Evolutionary conservation across 2,888 invertebrate genomes (phyloP), one percentile per base, ranked within the genome.

Genomic region (Stenoptilia bipunctidactyla): DNA sequence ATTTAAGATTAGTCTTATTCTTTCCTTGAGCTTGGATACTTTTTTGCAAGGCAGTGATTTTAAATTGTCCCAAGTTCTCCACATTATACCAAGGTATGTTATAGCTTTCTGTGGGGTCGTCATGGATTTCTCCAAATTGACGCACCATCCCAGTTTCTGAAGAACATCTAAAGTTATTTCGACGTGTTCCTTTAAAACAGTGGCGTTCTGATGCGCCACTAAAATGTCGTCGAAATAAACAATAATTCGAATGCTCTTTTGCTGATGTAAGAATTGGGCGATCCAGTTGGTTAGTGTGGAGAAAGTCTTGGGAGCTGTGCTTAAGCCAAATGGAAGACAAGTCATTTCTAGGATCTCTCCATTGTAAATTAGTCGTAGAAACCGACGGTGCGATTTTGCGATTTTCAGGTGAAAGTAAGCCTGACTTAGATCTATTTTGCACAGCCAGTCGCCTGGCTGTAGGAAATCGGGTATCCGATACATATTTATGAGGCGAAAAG

Each of bases 141-240:
- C 37, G 12, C 38, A 13, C 49, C 51, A 51, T 10, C 49, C 48
- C 20, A 49, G 34, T 8, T 33, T 5, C 14, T 33, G 3, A 15
- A 39, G 13, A 2, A 25, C n/a, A 9, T 39, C 6, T 5, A 39
- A 1, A 2, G 35, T 13, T 13, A 13, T 15, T 20, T 10, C 12
- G 1, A 43, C 43, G n/a, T 52, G 46, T 0, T 15, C 8, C 4
- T 15, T 14, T 2, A 48, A 34, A 0, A 12, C 36, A 2, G 12
- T 1, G 1, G 10, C 6, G 30, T 46, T 38, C 35, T 46, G 48
- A 33, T 49, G 27, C n/a, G 36, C 48, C 3, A 49, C 12, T 13
- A 53, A 36, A 35, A 44, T 49, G 13, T 50, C 51, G 46, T 49
- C 51, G 27, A 53, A 39, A 25, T 50, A 51, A 0, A 50, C 49